Evolutionary conservation across 2,888 invertebrate genomes (phyloP).

Genomic region (Dyspetes luteomarginatus): DNA sequence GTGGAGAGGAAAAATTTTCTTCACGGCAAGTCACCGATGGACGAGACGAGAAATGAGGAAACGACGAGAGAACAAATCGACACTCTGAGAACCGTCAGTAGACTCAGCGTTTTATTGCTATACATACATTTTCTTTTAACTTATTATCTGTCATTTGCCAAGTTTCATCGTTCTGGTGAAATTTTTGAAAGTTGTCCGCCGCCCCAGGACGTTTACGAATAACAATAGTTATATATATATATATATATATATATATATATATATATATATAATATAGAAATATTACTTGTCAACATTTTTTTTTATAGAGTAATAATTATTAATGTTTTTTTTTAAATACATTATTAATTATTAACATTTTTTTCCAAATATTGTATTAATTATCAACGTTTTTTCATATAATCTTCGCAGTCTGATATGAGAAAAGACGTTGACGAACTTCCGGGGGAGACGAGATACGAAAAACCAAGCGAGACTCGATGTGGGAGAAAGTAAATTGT

Average conservation of each 20-base stretch:
- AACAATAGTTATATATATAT: constrained; percentile 25
- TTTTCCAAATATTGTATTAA: background rate
- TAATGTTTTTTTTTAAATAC: constrained; percentile 1
- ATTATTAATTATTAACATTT: background rate
- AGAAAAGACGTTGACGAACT: constrained; percentile 14
- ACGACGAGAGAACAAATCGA: constrained; percentile 58
- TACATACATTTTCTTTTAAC: constrained; percentile 72
- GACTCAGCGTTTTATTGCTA: constrained; percentile 70
- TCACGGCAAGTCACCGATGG: constrained; percentile 7
- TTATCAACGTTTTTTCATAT: background rate
- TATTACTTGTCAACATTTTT: no score
- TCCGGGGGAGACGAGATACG: background rate
- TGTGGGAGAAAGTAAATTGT: constrained; percentile 18
- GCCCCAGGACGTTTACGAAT: constrained; percentile 46
- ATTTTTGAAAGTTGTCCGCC: constrained; percentile 65
- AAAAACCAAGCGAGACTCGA: constrained; percentile 3
- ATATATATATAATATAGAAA: background rate
- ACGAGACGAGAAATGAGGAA: constrained; percentile 18
- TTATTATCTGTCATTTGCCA: constrained; percentile 69
- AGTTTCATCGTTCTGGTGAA: constrained; percentile 66
- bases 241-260: no score
- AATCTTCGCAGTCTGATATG: constrained; percentile 12
- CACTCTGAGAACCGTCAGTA: constrained; percentile 69
- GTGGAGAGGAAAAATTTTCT: constrained; percentile 35
- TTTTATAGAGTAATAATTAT: no score